A percentile compares a stretch with the other conserved stretches of the same genome.
Evolutionary conservation across 2,113 vertebrate genomes (phyloP).

Genomic region (Alces alces): DNA sequence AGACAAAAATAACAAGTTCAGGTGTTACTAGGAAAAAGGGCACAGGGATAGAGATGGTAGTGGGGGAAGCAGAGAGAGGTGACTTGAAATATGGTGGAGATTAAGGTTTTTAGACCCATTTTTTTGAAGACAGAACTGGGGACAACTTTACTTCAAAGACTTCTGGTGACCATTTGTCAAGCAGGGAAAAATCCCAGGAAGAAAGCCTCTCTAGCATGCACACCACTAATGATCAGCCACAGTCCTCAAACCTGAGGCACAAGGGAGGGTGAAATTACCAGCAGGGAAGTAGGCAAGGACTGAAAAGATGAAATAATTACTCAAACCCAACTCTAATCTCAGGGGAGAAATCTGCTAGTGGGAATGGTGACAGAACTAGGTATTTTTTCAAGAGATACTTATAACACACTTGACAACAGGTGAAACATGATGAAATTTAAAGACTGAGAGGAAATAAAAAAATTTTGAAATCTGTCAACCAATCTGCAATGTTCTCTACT

Average conservation of each 20-base stretch:
- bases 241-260: neutral
- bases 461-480: neutral
- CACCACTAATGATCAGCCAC: neutral
- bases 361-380: neutral
- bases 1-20: neutral
- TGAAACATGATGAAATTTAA: constrained; percentile 16
- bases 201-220: neutral
- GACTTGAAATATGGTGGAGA: neutral
- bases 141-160: neutral
- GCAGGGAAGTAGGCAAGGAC: neutral
- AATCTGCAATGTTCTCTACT: neutral
- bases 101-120: neutral
- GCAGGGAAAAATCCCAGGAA: neutral
- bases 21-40: neutral
- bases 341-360: neutral
- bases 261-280: neutral
- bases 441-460: neutral
- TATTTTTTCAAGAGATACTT: neutral
- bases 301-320: neutral
- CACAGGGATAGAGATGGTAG: neutral
- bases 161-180: neutral
- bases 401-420: neutral
- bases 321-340: neutral
- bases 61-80: neutral
- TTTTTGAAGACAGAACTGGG: neutral